Evolutionary conservation across 2,113 vertebrate species (phyloP).

Genomic region (Paramormyrops kingsleyae): DNA sequence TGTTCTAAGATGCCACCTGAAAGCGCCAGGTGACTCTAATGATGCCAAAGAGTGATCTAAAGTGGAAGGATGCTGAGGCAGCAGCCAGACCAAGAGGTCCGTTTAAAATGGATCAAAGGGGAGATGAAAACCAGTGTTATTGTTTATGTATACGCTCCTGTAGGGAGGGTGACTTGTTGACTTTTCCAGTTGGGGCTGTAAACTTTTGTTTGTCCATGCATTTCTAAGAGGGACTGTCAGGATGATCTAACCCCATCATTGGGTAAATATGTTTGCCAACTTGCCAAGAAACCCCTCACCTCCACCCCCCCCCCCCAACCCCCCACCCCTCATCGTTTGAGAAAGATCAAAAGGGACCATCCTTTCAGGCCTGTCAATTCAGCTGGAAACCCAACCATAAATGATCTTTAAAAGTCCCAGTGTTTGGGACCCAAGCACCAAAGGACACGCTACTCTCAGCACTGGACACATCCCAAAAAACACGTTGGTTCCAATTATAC

Average conservation of each 20-base stretch:
- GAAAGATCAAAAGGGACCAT: slow-evolving; percentile 65
- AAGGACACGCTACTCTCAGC: slow-evolving; percentile 37
- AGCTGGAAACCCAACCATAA: slow-evolving; percentile 64
- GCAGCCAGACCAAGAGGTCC: slow-evolving; percentile 37
- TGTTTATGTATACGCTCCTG: slow-evolving; percentile 11
- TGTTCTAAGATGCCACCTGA: background rate
- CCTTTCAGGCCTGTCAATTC: slow-evolving; percentile 60
- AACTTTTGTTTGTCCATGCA: slow-evolving; percentile 21
- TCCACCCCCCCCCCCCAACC: background rate
- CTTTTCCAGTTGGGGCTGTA: slow-evolving; percentile 17
- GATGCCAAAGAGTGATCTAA: background rate
- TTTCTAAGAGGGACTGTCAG: slow-evolving; percentile 18
- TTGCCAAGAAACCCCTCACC: background rate
- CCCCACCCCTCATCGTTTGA: slow-evolving; percentile 44
- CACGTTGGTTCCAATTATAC: slow-evolving; percentile 52
- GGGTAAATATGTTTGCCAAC: slow-evolving; percentile 13
- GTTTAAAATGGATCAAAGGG: slow-evolving; percentile 41
- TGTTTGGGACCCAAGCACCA: slow-evolving; percentile 46
- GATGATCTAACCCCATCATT: slow-evolving; percentile 16
- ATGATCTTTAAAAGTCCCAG: slow-evolving; percentile 50
- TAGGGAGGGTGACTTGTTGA: background rate
- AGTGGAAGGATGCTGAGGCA: slow-evolving; percentile 17
- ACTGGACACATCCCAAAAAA: slow-evolving; percentile 34
- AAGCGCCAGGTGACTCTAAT: background rate
- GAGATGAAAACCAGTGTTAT: background rate